Conservation (phyloP, 2,113 vertebrate genomes). For the Barnardius zonarius region DNA sequence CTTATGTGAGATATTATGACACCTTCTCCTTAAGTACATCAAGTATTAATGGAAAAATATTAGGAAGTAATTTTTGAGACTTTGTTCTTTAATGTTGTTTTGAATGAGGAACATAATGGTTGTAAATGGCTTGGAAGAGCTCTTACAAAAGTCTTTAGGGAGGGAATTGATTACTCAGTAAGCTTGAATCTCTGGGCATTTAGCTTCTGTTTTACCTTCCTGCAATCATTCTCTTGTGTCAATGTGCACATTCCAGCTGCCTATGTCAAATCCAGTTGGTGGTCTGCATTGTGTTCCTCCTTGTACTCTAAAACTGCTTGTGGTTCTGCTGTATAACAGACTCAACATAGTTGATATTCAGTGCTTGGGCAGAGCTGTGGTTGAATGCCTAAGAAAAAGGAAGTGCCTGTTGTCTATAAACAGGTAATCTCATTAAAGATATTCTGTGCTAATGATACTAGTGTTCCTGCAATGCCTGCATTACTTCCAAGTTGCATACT, state of each 20-base stretch:
- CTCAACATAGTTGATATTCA: constrained; percentile 37
- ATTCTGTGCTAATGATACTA: not conserved
- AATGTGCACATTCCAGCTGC: not conserved
- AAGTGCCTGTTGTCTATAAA: constrained; percentile 9
- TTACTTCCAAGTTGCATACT: not conserved
- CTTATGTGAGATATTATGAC: not conserved
- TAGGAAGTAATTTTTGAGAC: not conserved
- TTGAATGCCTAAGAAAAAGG: not conserved
- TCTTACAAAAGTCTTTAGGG: constrained; percentile 33
- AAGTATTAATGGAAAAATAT: not conserved
- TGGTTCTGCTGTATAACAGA: constrained; percentile 18
- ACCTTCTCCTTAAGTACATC: not conserved
- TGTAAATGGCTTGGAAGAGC: not conserved
- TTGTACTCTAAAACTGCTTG: not conserved
- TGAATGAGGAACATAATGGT: not conserved
- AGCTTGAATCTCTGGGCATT: constrained; percentile 49
- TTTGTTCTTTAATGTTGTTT: not conserved
- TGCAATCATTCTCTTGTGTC: not conserved
- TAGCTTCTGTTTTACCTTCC: constrained; percentile 43
- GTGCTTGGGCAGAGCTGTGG: not conserved
- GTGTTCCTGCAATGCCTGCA: not conserved
- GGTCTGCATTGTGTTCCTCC: constrained; percentile 32
- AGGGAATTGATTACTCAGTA: constrained; percentile 39
- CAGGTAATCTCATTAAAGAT: not conserved
- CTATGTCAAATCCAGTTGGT: constrained; percentile 36